These are phyloP conservation scores for Halichoerus grypus DNA, from an alignment of 2,113 vertebrate species.

Conservation along the genomic window DNA sequence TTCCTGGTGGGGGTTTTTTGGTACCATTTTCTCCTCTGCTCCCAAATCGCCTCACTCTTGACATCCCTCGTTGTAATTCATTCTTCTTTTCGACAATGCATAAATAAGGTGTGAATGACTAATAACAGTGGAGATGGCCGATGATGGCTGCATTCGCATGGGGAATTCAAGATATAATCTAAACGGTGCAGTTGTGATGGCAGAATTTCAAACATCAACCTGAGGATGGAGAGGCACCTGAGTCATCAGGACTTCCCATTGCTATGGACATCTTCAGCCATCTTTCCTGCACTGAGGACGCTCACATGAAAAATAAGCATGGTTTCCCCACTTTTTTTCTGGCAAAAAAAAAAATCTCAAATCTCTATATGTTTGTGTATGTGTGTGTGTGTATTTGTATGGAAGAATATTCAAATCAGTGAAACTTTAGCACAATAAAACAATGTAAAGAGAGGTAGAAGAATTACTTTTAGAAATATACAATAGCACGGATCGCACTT, in stretches of 20 bases:
- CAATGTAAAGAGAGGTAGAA: background rate
- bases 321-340: background rate
- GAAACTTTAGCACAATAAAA: background rate
- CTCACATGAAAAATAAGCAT: background rate
- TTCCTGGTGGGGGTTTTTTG: background rate
- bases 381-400: background rate
- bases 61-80: background rate
- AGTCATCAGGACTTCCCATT: rapidly evolving
- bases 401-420: background rate
- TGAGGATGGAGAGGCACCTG: background rate
- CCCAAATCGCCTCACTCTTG: background rate
- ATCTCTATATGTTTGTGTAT: background rate
- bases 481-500: background rate
- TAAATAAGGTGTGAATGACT: background rate
- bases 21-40: background rate
- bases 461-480: background rate
- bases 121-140: background rate
- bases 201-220: background rate
- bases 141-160: background rate
- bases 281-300: background rate
- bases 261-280: background rate
- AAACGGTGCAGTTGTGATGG: background rate
- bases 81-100: background rate
- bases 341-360: background rate
- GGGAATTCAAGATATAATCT: background rate